Percentiles rank a stretch among this genome's conserved stretches.
phyloP scores from a whole-genome alignment of 2,888 invertebrate genomes.

The Listrodromus nycthemerus region DNA sequence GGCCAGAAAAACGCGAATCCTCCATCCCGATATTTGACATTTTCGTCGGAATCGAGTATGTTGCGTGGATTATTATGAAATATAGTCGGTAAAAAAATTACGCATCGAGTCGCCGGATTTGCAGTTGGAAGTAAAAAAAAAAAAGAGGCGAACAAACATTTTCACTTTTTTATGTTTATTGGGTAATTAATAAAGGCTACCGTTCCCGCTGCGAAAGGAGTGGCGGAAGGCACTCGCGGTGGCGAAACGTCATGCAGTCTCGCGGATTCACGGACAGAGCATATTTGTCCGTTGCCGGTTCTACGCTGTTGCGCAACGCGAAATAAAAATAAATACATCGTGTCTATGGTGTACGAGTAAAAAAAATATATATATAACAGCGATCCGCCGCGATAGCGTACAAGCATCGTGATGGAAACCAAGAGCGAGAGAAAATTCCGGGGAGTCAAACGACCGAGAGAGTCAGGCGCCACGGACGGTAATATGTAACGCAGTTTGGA shows the following conservation, averaged over 20 bases:
- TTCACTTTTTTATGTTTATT: conserved; percentile 62
- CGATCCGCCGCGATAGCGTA: conserved; percentile 60
- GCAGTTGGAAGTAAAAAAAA: conserved; percentile 23
- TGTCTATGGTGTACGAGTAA: conserved; percentile 22
- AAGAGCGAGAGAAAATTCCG: conserved; percentile 28
- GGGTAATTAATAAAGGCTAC: conserved; percentile 67
- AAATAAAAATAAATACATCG: conserved; percentile 58
- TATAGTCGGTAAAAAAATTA: conserved; percentile 34
- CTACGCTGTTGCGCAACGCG: conserved; percentile 23
- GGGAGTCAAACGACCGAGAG: conserved; percentile 44
- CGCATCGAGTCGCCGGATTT: conserved; percentile 46
- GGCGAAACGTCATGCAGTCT: conserved; percentile 54
- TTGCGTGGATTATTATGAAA: conserved; percentile 64
- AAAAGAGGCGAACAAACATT: conserved; percentile 28
- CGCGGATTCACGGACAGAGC: conserved; percentile 57
- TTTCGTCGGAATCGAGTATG: conserved; percentile 59
- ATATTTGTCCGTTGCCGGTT: conserved; percentile 39
- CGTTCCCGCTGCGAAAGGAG: conserved; percentile 53
- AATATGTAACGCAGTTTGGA: conserved; percentile 83
- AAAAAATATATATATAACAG: conserved; percentile 42
- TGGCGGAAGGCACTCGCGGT: conserved; percentile 28
- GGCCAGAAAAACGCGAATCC: conserved; percentile 46
- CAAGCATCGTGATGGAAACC: conserved; percentile 56
- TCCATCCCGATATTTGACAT: conserved; percentile 52
- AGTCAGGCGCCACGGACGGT: conserved; percentile 68